These are phyloP conservation scores for Aporophyla nigra DNA, from an alignment of 2,888 invertebrate genomes.

Conservation along the genomic window DNA sequence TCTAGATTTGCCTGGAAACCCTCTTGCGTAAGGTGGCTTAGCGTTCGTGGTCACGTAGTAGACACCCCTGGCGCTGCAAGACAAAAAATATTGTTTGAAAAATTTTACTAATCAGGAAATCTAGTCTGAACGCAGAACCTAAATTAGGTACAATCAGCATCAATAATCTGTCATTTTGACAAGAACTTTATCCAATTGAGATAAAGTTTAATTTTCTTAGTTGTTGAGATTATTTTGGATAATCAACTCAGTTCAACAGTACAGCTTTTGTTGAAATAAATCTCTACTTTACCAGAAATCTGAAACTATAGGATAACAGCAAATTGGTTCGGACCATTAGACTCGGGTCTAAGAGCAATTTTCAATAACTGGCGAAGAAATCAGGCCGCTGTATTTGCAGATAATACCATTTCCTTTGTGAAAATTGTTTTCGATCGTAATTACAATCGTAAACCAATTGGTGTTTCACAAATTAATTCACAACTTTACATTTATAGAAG, in stretches of 20 bases:
- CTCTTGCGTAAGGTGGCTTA: slow-evolving; percentile 96
- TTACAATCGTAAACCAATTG: not conserved
- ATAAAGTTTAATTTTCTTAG: no score
- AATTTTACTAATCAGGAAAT: not conserved
- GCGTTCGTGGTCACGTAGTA: slow-evolving; percentile 97
- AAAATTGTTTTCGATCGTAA: not conserved
- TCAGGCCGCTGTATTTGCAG: not conserved
- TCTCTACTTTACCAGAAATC: not conserved
- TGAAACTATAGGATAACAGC: not conserved
- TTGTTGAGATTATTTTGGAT: no score
- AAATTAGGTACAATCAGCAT: not conserved
- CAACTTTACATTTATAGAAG: not conserved
- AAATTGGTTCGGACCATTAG: not conserved
- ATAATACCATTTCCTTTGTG: not conserved
- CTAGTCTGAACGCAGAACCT: no score
- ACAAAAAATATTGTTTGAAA: slow-evolving; percentile 51
- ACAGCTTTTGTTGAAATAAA: not conserved
- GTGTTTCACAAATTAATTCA: not conserved
- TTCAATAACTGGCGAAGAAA: not conserved
- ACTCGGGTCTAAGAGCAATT: not conserved
- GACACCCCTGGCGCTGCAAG: slow-evolving; percentile 94
- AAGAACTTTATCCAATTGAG: no score
- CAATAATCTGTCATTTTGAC: no score
- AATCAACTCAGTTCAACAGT: no score
- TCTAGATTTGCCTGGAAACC: slow-evolving; percentile 93